Conservation (phyloP, 1,140 invertebrate species). For the Cydia strobilella region DNA sequence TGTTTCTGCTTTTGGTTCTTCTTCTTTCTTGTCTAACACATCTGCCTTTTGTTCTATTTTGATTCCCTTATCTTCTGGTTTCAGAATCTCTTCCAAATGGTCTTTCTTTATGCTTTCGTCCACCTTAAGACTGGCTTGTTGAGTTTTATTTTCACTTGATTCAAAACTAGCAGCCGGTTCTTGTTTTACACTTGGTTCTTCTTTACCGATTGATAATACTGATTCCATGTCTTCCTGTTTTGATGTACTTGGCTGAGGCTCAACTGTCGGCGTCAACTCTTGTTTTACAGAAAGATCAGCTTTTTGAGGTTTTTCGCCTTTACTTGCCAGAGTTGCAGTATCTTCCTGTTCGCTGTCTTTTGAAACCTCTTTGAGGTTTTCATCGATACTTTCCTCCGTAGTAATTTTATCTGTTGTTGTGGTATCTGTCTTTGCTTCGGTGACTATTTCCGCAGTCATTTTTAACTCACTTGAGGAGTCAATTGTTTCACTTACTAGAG, state of each 20-base stretch:
- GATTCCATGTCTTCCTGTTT: background rate
- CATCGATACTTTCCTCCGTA: background rate
- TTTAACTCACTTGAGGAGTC: background rate
- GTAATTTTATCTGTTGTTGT: background rate
- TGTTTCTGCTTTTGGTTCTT: background rate
- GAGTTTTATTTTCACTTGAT: background rate
- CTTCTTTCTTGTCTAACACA: background rate
- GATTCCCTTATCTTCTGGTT: background rate
- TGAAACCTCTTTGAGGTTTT: background rate
- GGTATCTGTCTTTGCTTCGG: background rate
- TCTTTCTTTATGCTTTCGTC: background rate
- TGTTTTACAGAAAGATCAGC: background rate
- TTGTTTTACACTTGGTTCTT: slow-evolving; percentile 15
- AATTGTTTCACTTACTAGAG: background rate
- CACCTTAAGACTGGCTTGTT: background rate
- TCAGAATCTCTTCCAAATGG: background rate
- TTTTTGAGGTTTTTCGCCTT: background rate
- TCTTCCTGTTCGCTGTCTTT: slow-evolving; percentile 4
- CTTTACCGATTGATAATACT: background rate
- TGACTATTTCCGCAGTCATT: background rate
- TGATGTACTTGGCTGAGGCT: slow-evolving; percentile 10
- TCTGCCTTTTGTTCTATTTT: background rate
- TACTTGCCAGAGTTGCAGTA: background rate
- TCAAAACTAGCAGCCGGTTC: background rate
- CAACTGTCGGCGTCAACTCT: background rate